Base-by-base conservation (phyloP, 2,797 vertebrate species). In the Nyctalus aviator region DNA sequence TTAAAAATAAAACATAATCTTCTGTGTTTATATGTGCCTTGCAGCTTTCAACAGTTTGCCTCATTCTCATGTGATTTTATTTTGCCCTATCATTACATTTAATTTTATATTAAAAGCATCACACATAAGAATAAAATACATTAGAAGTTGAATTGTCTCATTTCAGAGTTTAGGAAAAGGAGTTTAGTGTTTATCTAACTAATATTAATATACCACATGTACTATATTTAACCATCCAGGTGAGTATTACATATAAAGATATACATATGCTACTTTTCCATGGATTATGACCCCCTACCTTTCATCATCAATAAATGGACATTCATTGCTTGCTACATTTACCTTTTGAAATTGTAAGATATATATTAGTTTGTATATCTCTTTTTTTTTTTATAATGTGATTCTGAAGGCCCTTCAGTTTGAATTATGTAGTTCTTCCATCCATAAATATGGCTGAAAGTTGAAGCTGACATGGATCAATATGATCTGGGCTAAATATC, bases 391-490 rank as follows among this genome's bases (percentile, higher is more conserved):
- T 96, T 88, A 94, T 76, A 97, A 97, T 97, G 94, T 97, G 97
- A 97, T 96, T 96, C 97, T 97, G 96, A 93, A 97, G 97, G 98
- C 98, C 98, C 97, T 99, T 99, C 98, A 99, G 98, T 97, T 98
- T 98, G 98, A 98, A 99, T 99, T 99, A 99, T 98, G 98, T 98
- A 98, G 97, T 98, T 98, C 98, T 98, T 97, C 97, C 97, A 98
- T 98, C 98, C 93, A 94, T 98, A 99, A 99, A 99, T 99, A 99
- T 99, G 99, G 99, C 99, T 99, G 99, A 98, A 99, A 99, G 99
- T 99, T 99, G 98, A 98, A 99, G 98, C 99, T 99, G 99, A 99
- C 99, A 99, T 97, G 98, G 98, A 99, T 99, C 99, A 99, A 99
- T 99, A 99, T 98, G 98, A 99, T 99, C 98, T 99, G 97, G 98